phyloP scores from a whole-genome alignment of 1,140 invertebrate species.

The Drosophila suzukii region DNA sequence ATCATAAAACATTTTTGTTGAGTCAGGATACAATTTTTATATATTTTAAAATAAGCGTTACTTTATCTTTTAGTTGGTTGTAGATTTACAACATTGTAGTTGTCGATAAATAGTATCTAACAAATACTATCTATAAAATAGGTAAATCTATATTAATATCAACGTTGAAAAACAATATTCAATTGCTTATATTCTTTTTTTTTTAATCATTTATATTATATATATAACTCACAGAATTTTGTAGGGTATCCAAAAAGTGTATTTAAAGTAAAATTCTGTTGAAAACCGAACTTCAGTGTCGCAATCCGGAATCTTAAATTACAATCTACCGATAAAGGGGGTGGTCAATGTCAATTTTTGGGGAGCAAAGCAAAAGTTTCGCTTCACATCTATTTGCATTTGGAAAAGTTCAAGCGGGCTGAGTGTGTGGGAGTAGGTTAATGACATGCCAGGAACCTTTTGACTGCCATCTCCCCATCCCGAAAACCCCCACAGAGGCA shows the following conservation, averaged over 20 bases:
- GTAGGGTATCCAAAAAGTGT: slow-evolving; percentile 25
- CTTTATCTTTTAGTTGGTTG: no score
- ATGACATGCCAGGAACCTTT: slow-evolving; percentile 53
- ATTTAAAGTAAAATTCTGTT: background rate
- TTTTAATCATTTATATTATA: no score
- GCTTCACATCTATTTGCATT: slow-evolving; percentile 52
- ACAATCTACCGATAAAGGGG: slow-evolving; percentile 38
- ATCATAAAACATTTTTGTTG: no score
- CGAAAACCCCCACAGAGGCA: background rate
- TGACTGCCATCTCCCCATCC: slow-evolving; percentile 6
- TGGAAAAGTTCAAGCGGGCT: slow-evolving; percentile 38
- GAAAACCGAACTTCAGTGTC: background rate
- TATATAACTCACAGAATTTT: background rate
- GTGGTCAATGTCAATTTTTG: slow-evolving; percentile 60
- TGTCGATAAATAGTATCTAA: no score
- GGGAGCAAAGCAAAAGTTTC: slow-evolving; percentile 56
- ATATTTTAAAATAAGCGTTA: no score
- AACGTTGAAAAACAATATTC: no score
- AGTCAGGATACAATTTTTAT: no score
- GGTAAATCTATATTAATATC: no score
- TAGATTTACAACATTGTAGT: no score
- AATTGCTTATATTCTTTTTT: no score
- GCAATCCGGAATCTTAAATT: slow-evolving; percentile 51
- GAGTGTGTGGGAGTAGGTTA: slow-evolving; percentile 39
- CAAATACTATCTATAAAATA: no score